Base-by-base conservation (phyloP, 2,888 invertebrate genomes). In the Lepidocyrtinus sp. region DNA sequence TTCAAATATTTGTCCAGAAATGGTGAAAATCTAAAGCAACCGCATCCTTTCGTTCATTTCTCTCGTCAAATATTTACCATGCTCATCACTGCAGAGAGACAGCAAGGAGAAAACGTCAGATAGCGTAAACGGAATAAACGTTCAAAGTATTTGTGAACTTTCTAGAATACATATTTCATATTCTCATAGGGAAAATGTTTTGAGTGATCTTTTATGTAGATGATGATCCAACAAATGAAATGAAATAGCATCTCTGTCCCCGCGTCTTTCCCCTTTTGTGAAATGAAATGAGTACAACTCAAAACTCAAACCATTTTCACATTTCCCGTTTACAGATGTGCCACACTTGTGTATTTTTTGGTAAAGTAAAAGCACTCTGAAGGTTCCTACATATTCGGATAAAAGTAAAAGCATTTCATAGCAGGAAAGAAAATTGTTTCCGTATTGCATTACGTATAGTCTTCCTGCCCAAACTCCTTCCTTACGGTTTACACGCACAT, bases 381-480 rank as follows among this genome's bases (percentile, higher is more conserved):
- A 55, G 17, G 2, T 55, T 36, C n/a, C 12, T 36, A 7, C 36
- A 36, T 55, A 12, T 55, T 55, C 17, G 55, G 17, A 55, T 55
- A 55, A 55, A 55, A 55, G 55, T 55, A 55, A 55, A 55, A n/a
- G 55, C 15, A 55, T n/a, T n/a, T n/a, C n/a, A n/a, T n/a, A n/a
- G 36, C 68, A 73, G 67, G 69, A 63, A 73, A 73, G 74, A 74
- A 79, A 79, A 79, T 79, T 79, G 74, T 61, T 79, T 79, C 79
- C 79, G 79, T 74, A 79, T 79, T 74, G 59, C 79, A 79, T 79
- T 79, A 79, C 64, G 74, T 26, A 78, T 67, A 73, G 27, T n/a
- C 55, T 55, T 55, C 55, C 55, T 55, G n/a, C n/a, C n/a, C 17
- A 7, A 2, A 55, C 17, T n/a, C 55, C 55, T 55, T 55, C 17